Percentiles rank a stretch among this genome's conserved stretches.
Evolutionary conservation across 2,113 vertebrate species (phyloP).

Genomic region (Elachura formosa): DNA sequence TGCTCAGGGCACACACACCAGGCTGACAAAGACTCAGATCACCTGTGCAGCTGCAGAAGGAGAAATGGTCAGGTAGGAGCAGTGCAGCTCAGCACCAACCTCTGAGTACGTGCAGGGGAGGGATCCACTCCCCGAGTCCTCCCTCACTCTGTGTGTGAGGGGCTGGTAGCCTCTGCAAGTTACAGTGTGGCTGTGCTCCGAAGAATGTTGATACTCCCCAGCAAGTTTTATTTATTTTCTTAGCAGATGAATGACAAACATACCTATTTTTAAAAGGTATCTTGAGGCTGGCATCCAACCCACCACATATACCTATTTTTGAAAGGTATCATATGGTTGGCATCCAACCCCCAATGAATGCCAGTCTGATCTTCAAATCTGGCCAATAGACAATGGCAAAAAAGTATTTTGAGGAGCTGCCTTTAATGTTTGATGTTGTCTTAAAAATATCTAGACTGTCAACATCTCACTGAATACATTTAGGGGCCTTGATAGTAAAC

Average conservation of each 20-base stretch:
- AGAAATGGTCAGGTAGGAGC: not conserved
- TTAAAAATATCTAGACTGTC: conserved; percentile 50
- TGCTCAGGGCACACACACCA: not conserved
- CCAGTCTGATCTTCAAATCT: conserved; percentile 8
- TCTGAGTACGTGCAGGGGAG: not conserved
- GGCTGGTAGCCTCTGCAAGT: not conserved
- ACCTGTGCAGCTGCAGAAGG: not conserved
- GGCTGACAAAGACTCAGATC: not conserved
- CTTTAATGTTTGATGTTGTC: not conserved
- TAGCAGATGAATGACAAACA: not conserved
- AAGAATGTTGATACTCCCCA: not conserved
- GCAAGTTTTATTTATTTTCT: not conserved
- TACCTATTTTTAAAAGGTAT: not conserved
- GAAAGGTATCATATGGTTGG: not conserved
- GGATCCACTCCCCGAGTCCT: not conserved
- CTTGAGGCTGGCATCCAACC: not conserved
- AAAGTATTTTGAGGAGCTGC: not conserved
- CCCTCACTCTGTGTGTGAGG: accelerated
- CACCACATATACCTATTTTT: not conserved
- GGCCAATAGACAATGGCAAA: not conserved
- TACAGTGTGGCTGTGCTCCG: not conserved
- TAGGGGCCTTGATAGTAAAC: conserved; percentile 9
- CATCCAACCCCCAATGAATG: not conserved
- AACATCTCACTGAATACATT: conserved; percentile 55
- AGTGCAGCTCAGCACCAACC: not conserved